Conservation (phyloP, 2,888 invertebrate genomes). For the Drosophila ezoana region DNA sequence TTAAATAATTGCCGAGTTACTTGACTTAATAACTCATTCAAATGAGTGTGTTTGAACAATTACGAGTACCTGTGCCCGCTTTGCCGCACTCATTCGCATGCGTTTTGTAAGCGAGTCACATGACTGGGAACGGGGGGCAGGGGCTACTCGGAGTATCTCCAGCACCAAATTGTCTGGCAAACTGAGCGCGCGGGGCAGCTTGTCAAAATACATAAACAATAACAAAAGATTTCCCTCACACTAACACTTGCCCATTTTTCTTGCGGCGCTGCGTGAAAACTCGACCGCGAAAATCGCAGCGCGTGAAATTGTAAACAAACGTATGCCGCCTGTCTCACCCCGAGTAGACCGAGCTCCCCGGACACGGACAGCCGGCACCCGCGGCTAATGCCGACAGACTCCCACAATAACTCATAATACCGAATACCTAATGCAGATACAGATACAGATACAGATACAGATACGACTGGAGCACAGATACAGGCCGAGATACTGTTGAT, state of each 20-base stretch:
- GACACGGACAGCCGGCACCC: slow-evolving; percentile 53
- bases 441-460: slow-evolving; percentile 24
- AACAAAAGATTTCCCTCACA: slow-evolving; percentile 73
- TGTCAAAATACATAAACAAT: slow-evolving; percentile 85
- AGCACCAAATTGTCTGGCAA: slow-evolving; percentile 79
- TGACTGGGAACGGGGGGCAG: background rate
- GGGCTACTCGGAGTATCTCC: slow-evolving; percentile 13
- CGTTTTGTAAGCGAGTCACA: slow-evolving; percentile 7
- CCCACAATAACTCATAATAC: slow-evolving; percentile 79
- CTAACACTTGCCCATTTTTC: slow-evolving; percentile 65
- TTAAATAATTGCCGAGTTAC: slow-evolving; percentile 6
- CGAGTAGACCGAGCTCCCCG: background rate
- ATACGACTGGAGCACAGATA: slow-evolving; percentile 10
- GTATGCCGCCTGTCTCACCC: slow-evolving; percentile 17
- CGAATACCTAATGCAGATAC: slow-evolving; percentile 37
- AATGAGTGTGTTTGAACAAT: background rate
- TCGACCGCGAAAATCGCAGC: slow-evolving; percentile 79
- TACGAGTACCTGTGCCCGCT: slow-evolving; percentile 6
- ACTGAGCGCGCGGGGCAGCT: slow-evolving; percentile 67
- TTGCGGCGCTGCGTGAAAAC: slow-evolving; percentile 70
- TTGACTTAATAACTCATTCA: slow-evolving; percentile 20
- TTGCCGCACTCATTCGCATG: slow-evolving; percentile 6
- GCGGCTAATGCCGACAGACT: slow-evolving; percentile 73
- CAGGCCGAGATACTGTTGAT: slow-evolving; percentile 35
- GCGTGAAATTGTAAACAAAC: slow-evolving; percentile 79